Evolutionary conservation across 1,140 invertebrate genomes (phyloP), one percentile per base, ranked within the genome.

Genomic region (Drosophila baimaii): DNA sequence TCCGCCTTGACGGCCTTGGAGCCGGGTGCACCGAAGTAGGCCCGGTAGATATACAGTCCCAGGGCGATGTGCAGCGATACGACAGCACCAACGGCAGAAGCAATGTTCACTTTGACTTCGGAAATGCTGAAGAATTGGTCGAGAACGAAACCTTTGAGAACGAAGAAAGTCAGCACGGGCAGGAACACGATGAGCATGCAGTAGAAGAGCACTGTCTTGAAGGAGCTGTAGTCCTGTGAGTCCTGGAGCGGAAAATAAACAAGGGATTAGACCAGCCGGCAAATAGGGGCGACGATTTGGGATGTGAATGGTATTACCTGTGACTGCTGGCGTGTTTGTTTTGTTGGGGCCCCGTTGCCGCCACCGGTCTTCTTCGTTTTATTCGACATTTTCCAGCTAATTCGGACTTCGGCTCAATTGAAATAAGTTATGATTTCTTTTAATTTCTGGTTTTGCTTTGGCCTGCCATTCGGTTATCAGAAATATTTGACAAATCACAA

Each of bases 41-140:
- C 96, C 79, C 93, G 94, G 76, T 95, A 96, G 88, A 97, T 96
- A 83, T 96, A 96, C 25, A 95, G 91, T n/a, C 95, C 96, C 37
- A 96, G 79, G 9, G 95, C 95, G 43, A 96, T 73, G 86, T 97
- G 96, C 39, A 97, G 91, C 13, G 95, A 94, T 3, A 96, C 74
- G 9, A 97, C 94, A 5, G 96, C 95, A 57, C 95, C 93, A 21
- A 95, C 94, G 43, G 96, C 96, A 15, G 96, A 94, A 84, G 95
- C 96, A 44, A 97, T 95, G 92, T 96, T 96, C 68, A 95, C 95
- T 15, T 93, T 92, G 39, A 96, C 91, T 35, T 93, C 93, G 49
- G 94, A 93, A 54, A 96, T 81, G 33, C 83, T 74, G 23, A 94
- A 91, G 52, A 94, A 83, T 80, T 93, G 93, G 93, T 95, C 94